Percentiles rank a stretch among this genome's conserved stretches.
These are phyloP conservation scores for Cephalopachus bancanus DNA, from an alignment of 2,797 vertebrate genomes.

Conservation along the genomic window DNA sequence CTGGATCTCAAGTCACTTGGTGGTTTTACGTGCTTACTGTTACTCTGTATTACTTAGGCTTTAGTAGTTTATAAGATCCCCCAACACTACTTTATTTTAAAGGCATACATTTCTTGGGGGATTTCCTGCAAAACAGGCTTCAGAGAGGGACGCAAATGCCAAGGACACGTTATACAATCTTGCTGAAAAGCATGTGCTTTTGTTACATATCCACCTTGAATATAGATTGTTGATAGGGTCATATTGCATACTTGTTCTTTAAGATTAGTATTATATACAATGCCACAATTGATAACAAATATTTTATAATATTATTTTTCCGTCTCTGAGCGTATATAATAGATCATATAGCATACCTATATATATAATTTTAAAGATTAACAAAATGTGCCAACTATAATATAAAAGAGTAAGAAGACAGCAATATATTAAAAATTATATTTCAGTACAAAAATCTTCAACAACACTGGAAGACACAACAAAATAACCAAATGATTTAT, in stretches of 20 bases:
- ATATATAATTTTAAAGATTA: slow-evolving; percentile 26
- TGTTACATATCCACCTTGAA: not conserved
- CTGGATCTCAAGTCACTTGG: slow-evolving; percentile 62
- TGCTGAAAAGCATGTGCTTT: slow-evolving; percentile 26
- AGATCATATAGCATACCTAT: not conserved
- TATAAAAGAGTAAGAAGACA: not conserved
- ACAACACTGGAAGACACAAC: not conserved
- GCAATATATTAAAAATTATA: not conserved
- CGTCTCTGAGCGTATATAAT: slow-evolving; percentile 18
- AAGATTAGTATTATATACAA: not conserved
- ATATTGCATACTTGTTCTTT: not conserved
- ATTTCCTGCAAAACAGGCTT: slow-evolving; percentile 60
- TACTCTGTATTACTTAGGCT: slow-evolving; percentile 10
- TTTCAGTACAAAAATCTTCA: slow-evolving; percentile 33
- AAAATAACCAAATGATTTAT: slow-evolving; percentile 40
- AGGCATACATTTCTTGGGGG: slow-evolving; percentile 48
- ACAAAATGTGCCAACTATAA: not conserved
- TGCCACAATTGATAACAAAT: not conserved
- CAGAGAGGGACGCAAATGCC: slow-evolving; percentile 40
- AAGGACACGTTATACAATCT: slow-evolving; percentile 52
- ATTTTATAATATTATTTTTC: slow-evolving; percentile 5
- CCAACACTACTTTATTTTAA: slow-evolving; percentile 66
- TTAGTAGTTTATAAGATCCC: slow-evolving; percentile 70
- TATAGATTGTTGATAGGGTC: not conserved
- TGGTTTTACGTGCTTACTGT: slow-evolving; percentile 27